These are phyloP conservation scores for Macropus fuliginosus DNA, from an alignment of 2,797 vertebrate species.

Conservation along the genomic window DNA sequence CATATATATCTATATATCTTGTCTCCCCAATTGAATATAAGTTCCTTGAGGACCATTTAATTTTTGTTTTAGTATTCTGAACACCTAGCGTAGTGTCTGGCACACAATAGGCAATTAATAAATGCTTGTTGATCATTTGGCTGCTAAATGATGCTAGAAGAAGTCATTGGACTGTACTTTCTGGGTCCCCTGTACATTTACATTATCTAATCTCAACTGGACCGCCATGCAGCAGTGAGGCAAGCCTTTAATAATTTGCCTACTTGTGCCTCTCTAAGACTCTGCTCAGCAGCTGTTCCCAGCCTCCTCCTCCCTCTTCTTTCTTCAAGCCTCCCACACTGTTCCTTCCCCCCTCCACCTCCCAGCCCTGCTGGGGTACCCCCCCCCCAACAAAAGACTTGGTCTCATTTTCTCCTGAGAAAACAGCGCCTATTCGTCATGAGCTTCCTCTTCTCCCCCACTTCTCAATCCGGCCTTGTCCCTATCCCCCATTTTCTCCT, in stretches of 20 bases:
- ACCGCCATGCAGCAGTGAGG: background rate
- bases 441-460: background rate
- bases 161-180: background rate
- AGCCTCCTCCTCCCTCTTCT: background rate
- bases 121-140: background rate
- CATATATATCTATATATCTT: background rate
- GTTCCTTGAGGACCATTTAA: background rate
- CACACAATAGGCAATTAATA: background rate
- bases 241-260: background rate
- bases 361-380: background rate
- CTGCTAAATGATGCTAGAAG: background rate
- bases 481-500: background rate
- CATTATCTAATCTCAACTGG: background rate
- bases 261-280: background rate
- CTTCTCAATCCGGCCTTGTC: background rate
- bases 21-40: background rate
- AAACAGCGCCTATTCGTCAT: background rate
- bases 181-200: background rate
- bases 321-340: background rate
- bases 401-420: background rate
- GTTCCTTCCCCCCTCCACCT: background rate
- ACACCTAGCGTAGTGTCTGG: background rate
- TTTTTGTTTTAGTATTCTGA: background rate
- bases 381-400: background rate
- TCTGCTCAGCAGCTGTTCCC: background rate